Percentiles rank a stretch among this genome's conserved stretches.
Evolutionary conservation across 2,888 invertebrate species (phyloP).

Genomic region (Limnephilus lunatus): DNA sequence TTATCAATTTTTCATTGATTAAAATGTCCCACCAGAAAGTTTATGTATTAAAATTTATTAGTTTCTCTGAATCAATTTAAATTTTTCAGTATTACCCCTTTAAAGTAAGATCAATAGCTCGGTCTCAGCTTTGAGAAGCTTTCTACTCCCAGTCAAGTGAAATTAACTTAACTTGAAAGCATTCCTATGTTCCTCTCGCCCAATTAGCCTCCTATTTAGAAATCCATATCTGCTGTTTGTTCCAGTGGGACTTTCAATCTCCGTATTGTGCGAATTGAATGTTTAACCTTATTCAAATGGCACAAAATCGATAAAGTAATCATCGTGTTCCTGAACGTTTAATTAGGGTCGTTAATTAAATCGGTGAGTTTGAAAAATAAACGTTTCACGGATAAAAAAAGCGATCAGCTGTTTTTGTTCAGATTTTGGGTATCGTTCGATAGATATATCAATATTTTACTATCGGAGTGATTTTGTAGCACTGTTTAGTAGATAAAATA

Average conservation of each 20-base stretch:
- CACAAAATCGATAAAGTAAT: neutral
- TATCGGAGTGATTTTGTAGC: too few species aligned
- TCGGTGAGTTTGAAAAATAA: neutral
- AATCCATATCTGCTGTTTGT: neutral
- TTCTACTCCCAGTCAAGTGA: neutral
- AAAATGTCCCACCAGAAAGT: neutral
- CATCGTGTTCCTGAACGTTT: neutral
- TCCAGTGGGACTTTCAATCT: neutral
- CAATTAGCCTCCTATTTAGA: neutral
- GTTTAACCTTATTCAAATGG: neutral
- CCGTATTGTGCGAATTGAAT: neutral
- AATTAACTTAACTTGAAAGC: conserved; percentile 14
- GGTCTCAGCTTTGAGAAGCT: neutral
- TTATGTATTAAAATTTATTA: neutral
- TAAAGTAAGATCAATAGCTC: neutral
- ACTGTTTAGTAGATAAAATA: too few species aligned
- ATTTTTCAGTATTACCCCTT: neutral
- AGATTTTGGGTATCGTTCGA: neutral
- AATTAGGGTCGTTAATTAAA: neutral
- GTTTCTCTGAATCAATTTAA: neutral
- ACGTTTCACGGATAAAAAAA: neutral
- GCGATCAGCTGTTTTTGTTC: neutral
- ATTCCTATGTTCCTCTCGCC: neutral
- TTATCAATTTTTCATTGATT: neutral
- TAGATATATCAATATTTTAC: too few species aligned